Conservation (phyloP, 2,797 vertebrate genomes). For the Botia almorhae region DNA sequence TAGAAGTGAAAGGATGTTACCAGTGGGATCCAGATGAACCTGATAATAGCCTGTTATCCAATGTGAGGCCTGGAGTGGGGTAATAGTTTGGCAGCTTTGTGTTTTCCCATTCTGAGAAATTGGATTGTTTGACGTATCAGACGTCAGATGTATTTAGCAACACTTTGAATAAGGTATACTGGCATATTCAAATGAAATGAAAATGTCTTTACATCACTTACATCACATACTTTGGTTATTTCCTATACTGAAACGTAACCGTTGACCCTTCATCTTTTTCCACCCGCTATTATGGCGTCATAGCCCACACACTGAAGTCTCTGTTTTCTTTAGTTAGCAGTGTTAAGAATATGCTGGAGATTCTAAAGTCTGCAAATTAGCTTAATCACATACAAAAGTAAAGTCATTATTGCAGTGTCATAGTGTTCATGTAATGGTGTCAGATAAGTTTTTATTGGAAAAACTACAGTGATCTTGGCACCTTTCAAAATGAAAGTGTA, state of each 20-base stretch:
- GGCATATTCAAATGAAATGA: neutral
- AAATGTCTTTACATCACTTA: neutral
- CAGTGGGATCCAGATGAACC: slow-evolving; percentile 72
- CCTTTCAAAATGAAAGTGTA: slow-evolving; percentile 23
- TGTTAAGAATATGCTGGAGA: slow-evolving; percentile 34
- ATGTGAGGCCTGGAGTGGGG: slow-evolving; percentile 63
- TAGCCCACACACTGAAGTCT: neutral
- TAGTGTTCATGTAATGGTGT: neutral
- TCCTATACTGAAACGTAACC: neutral
- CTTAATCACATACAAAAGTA: too few relatives aligned
- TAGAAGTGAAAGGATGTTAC: slow-evolving; percentile 64
- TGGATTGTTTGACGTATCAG: too few relatives aligned
- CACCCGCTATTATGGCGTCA: slow-evolving; percentile 18
- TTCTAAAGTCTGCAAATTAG: slow-evolving; percentile 21
- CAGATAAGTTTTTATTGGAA: slow-evolving; percentile 9
- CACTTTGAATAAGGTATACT: neutral
- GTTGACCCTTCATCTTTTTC: neutral
- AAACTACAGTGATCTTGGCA: neutral
- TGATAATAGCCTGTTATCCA: slow-evolving; percentile 69
- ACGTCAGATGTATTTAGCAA: neutral
- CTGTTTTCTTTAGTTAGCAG: slow-evolving; percentile 26
- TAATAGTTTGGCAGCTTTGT: slow-evolving; percentile 67
- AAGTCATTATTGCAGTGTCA: slow-evolving; percentile 4
- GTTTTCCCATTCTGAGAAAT: slow-evolving; percentile 1
- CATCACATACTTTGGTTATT: slow-evolving; percentile 1